Evolutionary conservation across 2,888 invertebrate genomes (phyloP).

Genomic region (Choreutis nemorana): DNA sequence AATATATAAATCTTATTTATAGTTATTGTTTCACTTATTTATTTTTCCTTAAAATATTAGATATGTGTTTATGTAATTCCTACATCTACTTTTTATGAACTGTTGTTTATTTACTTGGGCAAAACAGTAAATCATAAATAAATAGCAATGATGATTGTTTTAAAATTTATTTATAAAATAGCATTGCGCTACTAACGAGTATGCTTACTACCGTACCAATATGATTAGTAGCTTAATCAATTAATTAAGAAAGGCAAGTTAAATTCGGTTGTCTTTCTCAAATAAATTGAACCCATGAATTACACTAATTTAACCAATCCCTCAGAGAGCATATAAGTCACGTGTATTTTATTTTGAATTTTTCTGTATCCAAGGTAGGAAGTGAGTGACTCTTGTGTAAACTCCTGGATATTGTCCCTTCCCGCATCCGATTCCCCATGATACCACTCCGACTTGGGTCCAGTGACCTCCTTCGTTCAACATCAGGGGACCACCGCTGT

Average conservation of each 20-base stretch:
- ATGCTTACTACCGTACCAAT: too few relatives aligned
- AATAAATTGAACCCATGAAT: conserved; percentile 39
- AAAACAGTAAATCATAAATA: too few relatives aligned
- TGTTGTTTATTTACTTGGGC: too few relatives aligned
- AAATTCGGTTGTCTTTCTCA: conserved; percentile 50
- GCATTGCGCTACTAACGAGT: too few relatives aligned
- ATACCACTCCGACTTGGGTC: conserved; percentile 88
- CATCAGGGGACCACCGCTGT: conserved; percentile 89
- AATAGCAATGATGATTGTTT: too few relatives aligned
- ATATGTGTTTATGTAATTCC: too few relatives aligned
- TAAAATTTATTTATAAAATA: too few relatives aligned
- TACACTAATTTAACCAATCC: conserved; percentile 1
- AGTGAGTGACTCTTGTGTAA: conserved; percentile 84
- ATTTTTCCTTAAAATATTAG: too few relatives aligned
- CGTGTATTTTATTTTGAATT: conserved; percentile 69
- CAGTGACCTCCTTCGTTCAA: conserved; percentile 77
- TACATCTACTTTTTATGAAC: too few relatives aligned
- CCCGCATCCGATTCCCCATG: conserved; percentile 92
- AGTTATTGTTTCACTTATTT: conserved; percentile 5
- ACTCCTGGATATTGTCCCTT: conserved; percentile 93
- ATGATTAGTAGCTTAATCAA: conserved; percentile 24
- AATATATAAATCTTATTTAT: conserved; percentile 4
- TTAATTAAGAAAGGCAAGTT: conserved; percentile 57
- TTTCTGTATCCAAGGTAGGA: conserved; percentile 87
- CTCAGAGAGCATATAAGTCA: conserved; percentile 1